Base-by-base conservation (phyloP, 2,888 invertebrate genomes). In the Pollenia griseotomentosa region DNA sequence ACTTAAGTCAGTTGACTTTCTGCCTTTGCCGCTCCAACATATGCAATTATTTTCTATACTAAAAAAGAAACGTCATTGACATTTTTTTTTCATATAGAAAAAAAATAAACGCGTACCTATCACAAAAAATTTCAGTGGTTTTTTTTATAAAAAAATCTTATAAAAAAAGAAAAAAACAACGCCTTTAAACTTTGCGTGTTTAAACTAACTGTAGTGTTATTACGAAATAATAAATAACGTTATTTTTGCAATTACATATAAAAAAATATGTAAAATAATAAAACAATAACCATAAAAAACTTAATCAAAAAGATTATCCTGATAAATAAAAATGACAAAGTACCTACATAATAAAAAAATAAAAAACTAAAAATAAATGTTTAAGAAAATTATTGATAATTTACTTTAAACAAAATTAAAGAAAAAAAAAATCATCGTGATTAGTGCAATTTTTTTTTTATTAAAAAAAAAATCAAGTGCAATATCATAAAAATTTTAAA, bases 1-100 rank as follows among this genome's bases (percentile, higher is more conserved):
- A 87, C 84, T 84, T 78, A 78, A 82, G 81, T 87, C 84, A 87
- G 87, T 87, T 87, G 84, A 87, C 87, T 84, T 87, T 84, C 84
- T 87, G 84, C 78, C 87, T 87, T 87, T 61, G 84, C 73, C 84
- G 81, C 81, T 82, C 81, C 78, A 84, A 87, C 87, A 87, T 87
- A 84, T 87, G 84, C 84, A 87, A 81, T 87, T 84, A 81, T 61
- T 78, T 55, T 61, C 61, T 14, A 66, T 55, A 68, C 78, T 51
- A 51, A 75, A 59, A 46, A 19, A 19, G 40, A 19, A 33, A 40
- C 33, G 61, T 51, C 53, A 14, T 51, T 42, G 16, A 33, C 42
- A 59, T 66, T 16, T 66, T 16, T 10, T 40, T 55, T 48, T 16
- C 8, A 65, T 48, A 55, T 23, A 6, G 1, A 61, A 53, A 51